Base-by-base conservation (phyloP, 2,113 vertebrate species). In the Apodemus sylvaticus region DNA sequence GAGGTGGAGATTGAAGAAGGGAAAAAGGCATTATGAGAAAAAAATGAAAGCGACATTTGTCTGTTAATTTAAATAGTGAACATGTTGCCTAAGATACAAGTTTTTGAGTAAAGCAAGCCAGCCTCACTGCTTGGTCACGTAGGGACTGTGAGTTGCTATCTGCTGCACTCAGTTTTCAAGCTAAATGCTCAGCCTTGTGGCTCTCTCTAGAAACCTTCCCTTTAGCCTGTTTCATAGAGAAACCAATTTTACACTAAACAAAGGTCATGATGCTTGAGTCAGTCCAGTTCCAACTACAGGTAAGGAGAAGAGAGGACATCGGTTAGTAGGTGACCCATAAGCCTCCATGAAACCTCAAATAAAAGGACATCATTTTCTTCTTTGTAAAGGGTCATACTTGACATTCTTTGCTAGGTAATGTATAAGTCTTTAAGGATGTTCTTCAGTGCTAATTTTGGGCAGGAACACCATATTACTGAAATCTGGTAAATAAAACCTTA, bases 401-500 rank as follows among this genome's bases (percentile, higher is more conserved):
- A 17, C 31, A 60, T 34, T 96, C 82, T 89, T 76, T 19, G 31
- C 53, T 68, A 71, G 26, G 29, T 5, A 76, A 70, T 11, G 0
- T 34, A 78, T 74, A 74, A 60, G 48, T 4, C 58, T 90, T 95
- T 68, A 91, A 53, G 31, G 62, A 73, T 92, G 86, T 51, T 94
- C 16, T 55, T 68, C 20, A 60, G 20, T 76, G 14, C 45, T 92
- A 39, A 76, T 91, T 13, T 91, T 90, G 11, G 45, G 5, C 26
- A 95, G 71, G 24, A 60, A 19, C 83, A 66, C 11, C 36, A 73
- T 11, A 70, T 92, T 90, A 31, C 34, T 79, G 6, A 93, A 96
- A 88, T 77, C 45, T 90, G 66, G n/a, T 62, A 81, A 97, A 62
- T 66, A 89, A 89, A 70, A 85, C 91, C 17, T 85, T 85, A 68